phyloP scores from a whole-genome alignment of 2,113 vertebrate genomes.

The Chaetops frenatus region DNA sequence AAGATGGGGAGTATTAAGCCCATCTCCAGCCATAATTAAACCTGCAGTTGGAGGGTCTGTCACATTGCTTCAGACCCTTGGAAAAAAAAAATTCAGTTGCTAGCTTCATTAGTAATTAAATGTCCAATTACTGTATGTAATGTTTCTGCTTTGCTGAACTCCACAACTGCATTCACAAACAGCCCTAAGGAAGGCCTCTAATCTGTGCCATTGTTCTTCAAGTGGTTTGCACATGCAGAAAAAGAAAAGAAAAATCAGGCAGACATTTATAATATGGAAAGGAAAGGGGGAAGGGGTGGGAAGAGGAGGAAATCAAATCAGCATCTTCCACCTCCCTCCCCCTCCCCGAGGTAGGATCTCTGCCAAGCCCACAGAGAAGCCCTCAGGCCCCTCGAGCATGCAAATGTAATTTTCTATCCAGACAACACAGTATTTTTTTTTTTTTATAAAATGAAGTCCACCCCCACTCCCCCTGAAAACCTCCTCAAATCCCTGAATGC shows the following conservation, averaged over 20 bases:
- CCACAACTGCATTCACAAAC: constrained; percentile 73
- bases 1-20: constrained; percentile 47
- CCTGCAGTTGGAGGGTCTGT: constrained; percentile 58
- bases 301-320: constrained; percentile 69
- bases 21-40: constrained; percentile 61
- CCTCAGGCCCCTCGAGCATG: constrained; percentile 74
- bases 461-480: constrained; percentile 59
- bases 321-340: constrained; percentile 57
- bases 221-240: constrained; percentile 75
- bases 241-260: constrained; percentile 73
- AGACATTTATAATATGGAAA: constrained; percentile 69
- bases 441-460: constrained; percentile 65
- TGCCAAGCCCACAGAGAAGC: constrained; percentile 74
- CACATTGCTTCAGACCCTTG: constrained; percentile 65
- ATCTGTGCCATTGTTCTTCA: constrained; percentile 79
- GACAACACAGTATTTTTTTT: constrained; percentile 72
- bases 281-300: constrained; percentile 61
- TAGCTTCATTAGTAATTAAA: constrained; percentile 73
- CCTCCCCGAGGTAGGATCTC: constrained; percentile 49
- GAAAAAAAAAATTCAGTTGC: constrained; percentile 55
- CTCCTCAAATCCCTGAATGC: constrained; percentile 71
- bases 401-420: constrained; percentile 79
- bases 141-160: constrained; percentile 74
- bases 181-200: constrained; percentile 73
- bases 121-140: constrained; percentile 73